Evolutionary conservation across 2,888 invertebrate species (phyloP).

Genomic region (Lasioglossum vierecki): DNA sequence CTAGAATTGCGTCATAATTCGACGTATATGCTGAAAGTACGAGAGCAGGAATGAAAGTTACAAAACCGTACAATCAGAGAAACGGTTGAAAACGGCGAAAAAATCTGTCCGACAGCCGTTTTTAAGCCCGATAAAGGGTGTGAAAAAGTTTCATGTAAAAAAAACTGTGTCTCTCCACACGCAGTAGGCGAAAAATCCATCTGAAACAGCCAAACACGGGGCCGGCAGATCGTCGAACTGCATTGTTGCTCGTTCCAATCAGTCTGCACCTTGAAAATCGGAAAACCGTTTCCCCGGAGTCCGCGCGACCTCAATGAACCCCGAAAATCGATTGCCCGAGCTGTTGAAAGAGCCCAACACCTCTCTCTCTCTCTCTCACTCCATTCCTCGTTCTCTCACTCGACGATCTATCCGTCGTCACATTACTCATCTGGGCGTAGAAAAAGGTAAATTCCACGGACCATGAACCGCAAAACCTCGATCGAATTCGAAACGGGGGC

Average conservation of each 20-base stretch:
- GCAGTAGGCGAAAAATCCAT: neutral
- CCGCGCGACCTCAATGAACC: neutral
- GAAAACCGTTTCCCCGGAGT: conserved; percentile 7
- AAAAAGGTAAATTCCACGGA: conserved; percentile 3
- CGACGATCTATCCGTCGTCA: neutral
- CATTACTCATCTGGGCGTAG: neutral
- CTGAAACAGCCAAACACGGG: neutral
- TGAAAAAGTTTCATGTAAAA: neutral
- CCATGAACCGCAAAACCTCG: conserved; percentile 25
- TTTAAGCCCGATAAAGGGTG: neutral
- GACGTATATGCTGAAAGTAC: neutral
- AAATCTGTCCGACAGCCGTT: neutral
- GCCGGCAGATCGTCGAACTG: neutral
- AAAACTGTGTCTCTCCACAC: neutral
- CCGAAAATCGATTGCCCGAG: neutral
- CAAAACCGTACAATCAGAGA: neutral
- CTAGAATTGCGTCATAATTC: neutral
- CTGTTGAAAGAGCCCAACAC: neutral
- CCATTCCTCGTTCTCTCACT: neutral
- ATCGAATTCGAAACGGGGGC: conserved; percentile 12
- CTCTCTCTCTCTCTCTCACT: neutral
- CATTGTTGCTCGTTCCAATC: neutral
- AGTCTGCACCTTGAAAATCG: neutral
- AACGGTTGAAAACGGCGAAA: neutral
- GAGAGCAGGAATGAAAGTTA: neutral